Percentiles rank a stretch among this genome's conserved stretches.
Conservation (phyloP, 2,888 invertebrate genomes). For the Micropterix aruncella region DNA sequence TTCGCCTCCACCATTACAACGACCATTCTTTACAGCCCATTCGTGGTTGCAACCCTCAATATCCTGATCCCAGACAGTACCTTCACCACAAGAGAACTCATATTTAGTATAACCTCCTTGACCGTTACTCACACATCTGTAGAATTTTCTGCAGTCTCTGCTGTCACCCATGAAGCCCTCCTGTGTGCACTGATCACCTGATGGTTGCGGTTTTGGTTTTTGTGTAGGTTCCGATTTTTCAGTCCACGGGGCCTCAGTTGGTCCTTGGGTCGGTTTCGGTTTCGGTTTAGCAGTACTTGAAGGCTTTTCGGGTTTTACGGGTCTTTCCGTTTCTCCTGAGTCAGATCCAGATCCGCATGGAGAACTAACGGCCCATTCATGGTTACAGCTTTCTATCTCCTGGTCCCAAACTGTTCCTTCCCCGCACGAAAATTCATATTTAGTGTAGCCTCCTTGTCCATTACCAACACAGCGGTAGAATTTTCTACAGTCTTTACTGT, state of each 20-base stretch:
- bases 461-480: conserved; percentile 36
- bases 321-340: conserved; percentile 8
- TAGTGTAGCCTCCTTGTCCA: conserved; percentile 28
- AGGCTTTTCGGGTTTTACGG: too few relatives aligned
- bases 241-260: conserved; percentile 4
- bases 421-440: conserved; percentile 40
- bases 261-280: conserved; percentile 9
- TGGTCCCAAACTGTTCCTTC: conserved; percentile 45
- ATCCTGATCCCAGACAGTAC: conserved; percentile 42
- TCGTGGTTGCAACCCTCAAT: conserved; percentile 41
- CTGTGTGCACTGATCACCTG: conserved; percentile 20
- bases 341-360: conserved; percentile 16
- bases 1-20: conserved; percentile 13
- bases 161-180: conserved; percentile 42
- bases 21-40: conserved; percentile 20
- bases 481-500: conserved; percentile 30
- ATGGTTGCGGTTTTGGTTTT: background rate
- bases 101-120: conserved; percentile 28
- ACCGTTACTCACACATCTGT: conserved; percentile 34
- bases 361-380: conserved; percentile 18
- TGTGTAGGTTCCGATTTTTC: conserved; percentile 4
- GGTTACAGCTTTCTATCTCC: conserved; percentile 21
- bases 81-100: conserved; percentile 38
- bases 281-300: conserved; percentile 9
- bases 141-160: conserved; percentile 42